phyloP scores from a whole-genome alignment of 1,140 invertebrate genomes.

The Drosophila sp. region DNA sequence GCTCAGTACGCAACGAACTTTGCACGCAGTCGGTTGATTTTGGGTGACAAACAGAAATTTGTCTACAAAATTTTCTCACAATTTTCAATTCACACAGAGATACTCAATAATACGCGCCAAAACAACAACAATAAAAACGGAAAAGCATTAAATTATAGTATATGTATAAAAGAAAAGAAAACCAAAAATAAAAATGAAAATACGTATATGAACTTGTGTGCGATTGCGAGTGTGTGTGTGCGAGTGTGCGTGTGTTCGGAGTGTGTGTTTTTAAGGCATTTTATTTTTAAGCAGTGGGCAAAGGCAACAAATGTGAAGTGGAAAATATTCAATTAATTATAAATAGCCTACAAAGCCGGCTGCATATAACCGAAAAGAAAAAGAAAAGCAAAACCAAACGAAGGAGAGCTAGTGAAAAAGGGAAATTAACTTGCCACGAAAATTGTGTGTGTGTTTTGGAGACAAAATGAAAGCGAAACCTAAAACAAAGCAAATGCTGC shows the following conservation, averaged over 20 bases:
- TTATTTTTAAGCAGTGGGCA: conserved; percentile 63
- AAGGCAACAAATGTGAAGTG: conserved; percentile 67
- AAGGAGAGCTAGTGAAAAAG: conserved; percentile 32
- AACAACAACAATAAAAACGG: conserved; percentile 47
- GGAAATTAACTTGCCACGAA: conserved; percentile 39
- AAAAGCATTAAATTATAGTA: conserved; percentile 22
- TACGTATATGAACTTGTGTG: conserved; percentile 30
- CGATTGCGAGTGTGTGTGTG: conserved; percentile 16
- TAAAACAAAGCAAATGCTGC: conserved; percentile 38
- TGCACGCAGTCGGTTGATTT: conserved; percentile 55
- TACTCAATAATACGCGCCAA: conserved; percentile 41
- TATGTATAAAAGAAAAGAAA: conserved; percentile 40
- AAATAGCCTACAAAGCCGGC: conserved; percentile 18
- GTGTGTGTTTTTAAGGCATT: conserved; percentile 55
- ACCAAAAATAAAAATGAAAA: conserved; percentile 73
- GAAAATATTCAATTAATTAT: conserved; percentile 26
- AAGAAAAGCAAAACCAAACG: conserved; percentile 40
- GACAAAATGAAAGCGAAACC: conserved; percentile 72
- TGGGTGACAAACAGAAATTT: conserved; percentile 10
- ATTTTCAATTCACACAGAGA: conserved; percentile 24
- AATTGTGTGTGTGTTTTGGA: conserved; percentile 13
- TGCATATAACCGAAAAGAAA: conserved; percentile 5
- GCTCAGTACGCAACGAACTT: conserved; percentile 74
- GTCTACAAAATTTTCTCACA: not conserved
- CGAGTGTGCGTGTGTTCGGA: conserved; percentile 41